A percentile compares a stretch with the other conserved stretches of the same genome.
Conservation (phyloP, 1,140 invertebrate species). For the Pseudachorutes palmiensis region DNA sequence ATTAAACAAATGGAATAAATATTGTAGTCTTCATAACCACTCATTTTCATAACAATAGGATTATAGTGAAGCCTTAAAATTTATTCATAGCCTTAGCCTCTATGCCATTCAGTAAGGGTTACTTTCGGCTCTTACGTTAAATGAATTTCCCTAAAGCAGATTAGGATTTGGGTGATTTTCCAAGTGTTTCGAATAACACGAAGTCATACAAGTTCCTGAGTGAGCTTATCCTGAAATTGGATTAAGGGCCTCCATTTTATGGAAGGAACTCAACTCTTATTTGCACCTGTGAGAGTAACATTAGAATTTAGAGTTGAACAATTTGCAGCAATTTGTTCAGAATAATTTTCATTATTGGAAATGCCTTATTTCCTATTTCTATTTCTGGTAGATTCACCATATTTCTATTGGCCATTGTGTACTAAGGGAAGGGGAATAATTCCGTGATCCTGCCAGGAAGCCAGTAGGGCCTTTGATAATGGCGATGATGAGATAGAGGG, state of each 20-base stretch:
- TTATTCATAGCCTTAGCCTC: not conserved
- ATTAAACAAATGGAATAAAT: not conserved
- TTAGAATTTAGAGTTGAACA: too few species aligned
- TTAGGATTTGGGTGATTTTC: not conserved
- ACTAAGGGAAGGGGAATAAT: too few species aligned
- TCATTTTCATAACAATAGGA: conserved; percentile 3
- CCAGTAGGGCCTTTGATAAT: too few species aligned
- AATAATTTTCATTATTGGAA: too few species aligned
- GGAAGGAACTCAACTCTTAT: not conserved
- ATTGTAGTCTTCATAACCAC: not conserved
- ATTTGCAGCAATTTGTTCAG: too few species aligned
- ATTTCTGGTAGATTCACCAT: too few species aligned
- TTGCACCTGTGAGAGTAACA: too few species aligned
- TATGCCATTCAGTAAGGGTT: not conserved
- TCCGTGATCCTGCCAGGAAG: too few species aligned
- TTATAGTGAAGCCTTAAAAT: conserved; percentile 5
- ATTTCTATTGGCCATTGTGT: too few species aligned
- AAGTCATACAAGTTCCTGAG: not conserved
- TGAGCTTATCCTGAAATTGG: not conserved
- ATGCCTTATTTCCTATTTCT: too few species aligned
- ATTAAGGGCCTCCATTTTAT: not conserved
- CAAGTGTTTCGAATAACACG: not conserved
- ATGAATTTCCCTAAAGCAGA: conserved; percentile 8
- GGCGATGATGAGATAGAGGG: too few species aligned
- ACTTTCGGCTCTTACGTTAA: not conserved